phyloP scores from a whole-genome alignment of 92 coral and sea anemone species.

The Parazoanthus swiftii region DNA sequence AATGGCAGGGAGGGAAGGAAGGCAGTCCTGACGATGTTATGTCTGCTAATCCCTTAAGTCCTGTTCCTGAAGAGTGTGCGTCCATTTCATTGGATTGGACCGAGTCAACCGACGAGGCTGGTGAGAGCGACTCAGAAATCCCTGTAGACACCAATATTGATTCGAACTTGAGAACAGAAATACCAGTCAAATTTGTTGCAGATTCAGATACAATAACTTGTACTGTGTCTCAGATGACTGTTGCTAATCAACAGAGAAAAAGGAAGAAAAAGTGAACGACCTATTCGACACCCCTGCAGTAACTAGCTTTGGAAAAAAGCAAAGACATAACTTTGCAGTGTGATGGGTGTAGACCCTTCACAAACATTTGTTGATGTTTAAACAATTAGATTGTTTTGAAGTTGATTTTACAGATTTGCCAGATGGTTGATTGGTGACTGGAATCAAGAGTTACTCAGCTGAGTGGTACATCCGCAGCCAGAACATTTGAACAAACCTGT shows the following conservation, averaged over 20 bases:
- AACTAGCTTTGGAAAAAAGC: not conserved
- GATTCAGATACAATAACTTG: not conserved
- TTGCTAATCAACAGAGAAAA: not conserved
- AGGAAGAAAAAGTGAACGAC: not conserved
- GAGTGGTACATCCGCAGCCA: not conserved
- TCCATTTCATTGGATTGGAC: not conserved
- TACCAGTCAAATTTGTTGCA: conserved; percentile 11
- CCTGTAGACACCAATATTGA: not conserved
- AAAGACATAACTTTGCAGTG: not conserved
- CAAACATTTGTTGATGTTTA: not conserved
- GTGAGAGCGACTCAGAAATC: not conserved
- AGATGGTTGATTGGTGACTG: conserved; percentile 14
- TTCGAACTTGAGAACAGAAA: not conserved
- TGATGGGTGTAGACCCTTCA: not conserved
- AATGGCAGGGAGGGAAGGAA: not conserved
- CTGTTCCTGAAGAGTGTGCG: conserved; percentile 8
- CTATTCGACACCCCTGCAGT: not conserved
- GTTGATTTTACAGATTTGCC: not conserved
- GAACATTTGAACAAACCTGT: not conserved
- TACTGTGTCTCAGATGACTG: not conserved
- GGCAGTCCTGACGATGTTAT: conserved; percentile 6
- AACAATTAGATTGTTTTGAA: not conserved
- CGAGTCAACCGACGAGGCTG: not conserved
- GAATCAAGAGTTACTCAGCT: conserved; percentile 11
- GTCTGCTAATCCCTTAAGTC: not conserved